phyloP scores from a whole-genome alignment of 2,113 vertebrate genomes.

The Pyxicephalus adspersus region DNA sequence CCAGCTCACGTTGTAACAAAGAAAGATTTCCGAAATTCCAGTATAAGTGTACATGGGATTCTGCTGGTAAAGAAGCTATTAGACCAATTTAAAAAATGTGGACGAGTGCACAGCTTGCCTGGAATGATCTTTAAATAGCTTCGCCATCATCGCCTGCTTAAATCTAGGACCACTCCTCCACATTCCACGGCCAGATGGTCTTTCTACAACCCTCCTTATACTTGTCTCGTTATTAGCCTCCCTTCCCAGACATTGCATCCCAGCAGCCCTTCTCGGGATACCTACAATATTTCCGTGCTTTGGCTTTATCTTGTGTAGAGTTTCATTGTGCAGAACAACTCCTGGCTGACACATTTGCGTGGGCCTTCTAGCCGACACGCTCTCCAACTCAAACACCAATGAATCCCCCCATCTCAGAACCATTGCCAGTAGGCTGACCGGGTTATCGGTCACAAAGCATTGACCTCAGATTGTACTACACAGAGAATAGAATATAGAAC shows the following conservation, averaged over 20 bases:
- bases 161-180: conserved; percentile 47
- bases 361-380: too few relatives aligned
- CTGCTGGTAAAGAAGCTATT: conserved; percentile 35
- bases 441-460: conserved; percentile 3
- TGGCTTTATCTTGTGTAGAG: conserved; percentile 4
- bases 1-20: neutral
- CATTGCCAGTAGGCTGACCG: neutral
- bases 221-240: neutral
- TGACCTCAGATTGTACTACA: neutral
- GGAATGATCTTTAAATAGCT: conserved; percentile 52
- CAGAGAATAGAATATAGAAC: neutral
- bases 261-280: neutral
- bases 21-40: conserved; percentile 2
- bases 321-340: neutral
- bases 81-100: conserved; percentile 43
- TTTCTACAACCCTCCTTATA: conserved; percentile 35
- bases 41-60: neutral
- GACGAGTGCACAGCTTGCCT: conserved; percentile 39
- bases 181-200: conserved; percentile 51
- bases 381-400: neutral
- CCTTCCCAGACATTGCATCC: neutral
- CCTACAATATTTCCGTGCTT: conserved; percentile 12
- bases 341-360: neutral
- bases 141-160: conserved; percentile 53
- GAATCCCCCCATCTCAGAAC: neutral